These are phyloP conservation scores for Uromys caudimaculatus DNA, from an alignment of 2,797 vertebrate genomes.

Conservation along the genomic window DNA sequence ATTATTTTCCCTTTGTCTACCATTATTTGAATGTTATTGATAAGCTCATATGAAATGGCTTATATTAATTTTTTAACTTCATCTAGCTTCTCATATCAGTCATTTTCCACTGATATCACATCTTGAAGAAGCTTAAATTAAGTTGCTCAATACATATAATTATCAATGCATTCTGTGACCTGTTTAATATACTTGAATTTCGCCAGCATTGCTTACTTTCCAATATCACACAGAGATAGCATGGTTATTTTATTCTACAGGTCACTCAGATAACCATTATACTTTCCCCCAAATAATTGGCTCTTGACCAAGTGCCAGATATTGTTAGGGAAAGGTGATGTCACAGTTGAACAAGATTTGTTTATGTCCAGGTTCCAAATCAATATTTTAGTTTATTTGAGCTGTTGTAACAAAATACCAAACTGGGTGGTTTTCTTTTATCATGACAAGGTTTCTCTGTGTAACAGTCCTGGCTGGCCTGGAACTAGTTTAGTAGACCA, in stretches of 20 bases:
- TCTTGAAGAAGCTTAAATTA: slow-evolving; percentile 22
- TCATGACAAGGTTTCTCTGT: neutral
- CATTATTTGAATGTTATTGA: slow-evolving; percentile 30
- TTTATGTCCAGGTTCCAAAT: slow-evolving; percentile 34
- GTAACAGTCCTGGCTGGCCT: neutral
- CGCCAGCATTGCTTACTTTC: neutral
- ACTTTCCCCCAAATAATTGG: slow-evolving; percentile 16
- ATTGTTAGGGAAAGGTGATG: neutral
- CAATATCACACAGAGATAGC: neutral
- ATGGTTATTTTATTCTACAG: slow-evolving; percentile 32
- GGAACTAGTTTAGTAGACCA: neutral
- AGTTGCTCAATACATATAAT: neutral
- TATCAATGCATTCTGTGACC: slow-evolving; percentile 10
- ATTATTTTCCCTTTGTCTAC: slow-evolving; percentile 17
- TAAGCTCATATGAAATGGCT: slow-evolving; percentile 29
- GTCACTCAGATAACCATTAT: slow-evolving; percentile 7
- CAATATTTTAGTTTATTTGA: slow-evolving; percentile 12
- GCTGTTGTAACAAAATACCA: slow-evolving; percentile 40
- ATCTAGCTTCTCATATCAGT: neutral
- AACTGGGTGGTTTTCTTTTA: neutral
- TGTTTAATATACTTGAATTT: slow-evolving; percentile 39
- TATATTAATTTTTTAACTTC: slow-evolving; percentile 28
- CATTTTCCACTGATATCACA: slow-evolving; percentile 52
- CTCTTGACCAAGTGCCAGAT: slow-evolving; percentile 16
- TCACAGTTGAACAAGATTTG: neutral